phyloP scores from a whole-genome alignment of 1,140 invertebrate species.

The Formica exsecta region DNA sequence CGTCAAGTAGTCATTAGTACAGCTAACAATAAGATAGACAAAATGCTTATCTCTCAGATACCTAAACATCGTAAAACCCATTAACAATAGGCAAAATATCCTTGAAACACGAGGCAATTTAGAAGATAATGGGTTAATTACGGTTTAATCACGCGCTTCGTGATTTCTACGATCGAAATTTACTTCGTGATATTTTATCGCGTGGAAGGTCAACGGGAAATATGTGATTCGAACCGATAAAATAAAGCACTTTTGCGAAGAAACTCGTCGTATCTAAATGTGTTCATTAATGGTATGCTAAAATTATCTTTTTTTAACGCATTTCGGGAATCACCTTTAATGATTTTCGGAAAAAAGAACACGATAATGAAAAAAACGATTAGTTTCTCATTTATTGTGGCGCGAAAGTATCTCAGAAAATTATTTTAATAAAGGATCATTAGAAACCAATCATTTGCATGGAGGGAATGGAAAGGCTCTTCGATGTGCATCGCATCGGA shows the following conservation, averaged over 20 bases:
- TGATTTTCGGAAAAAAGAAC: too few relatives aligned
- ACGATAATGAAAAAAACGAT: too few relatives aligned
- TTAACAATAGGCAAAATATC: constrained; percentile 2
- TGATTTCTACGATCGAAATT: constrained; percentile 24
- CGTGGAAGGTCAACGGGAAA: background rate
- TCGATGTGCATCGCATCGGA: constrained; percentile 27
- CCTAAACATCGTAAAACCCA: constrained; percentile 28
- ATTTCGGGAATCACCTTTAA: background rate
- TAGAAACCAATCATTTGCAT: constrained; percentile 43
- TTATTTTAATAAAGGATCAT: constrained; percentile 1
- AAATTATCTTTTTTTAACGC: background rate
- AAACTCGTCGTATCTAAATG: background rate
- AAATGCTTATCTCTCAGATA: constrained; percentile 21
- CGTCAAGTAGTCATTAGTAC: background rate
- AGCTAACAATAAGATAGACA: background rate
- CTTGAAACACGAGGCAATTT: background rate
- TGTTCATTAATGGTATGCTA: background rate
- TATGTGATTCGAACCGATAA: background rate
- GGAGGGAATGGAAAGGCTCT: constrained; percentile 41
- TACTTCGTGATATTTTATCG: background rate
- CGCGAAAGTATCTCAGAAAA: background rate
- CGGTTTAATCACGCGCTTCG: background rate
- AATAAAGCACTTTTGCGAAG: constrained; percentile 1
- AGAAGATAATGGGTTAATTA: constrained; percentile 28
- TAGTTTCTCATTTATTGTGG: background rate